These are phyloP conservation scores for Oligia latruncula DNA, from an alignment of 2,888 invertebrate species.

Conservation along the genomic window DNA sequence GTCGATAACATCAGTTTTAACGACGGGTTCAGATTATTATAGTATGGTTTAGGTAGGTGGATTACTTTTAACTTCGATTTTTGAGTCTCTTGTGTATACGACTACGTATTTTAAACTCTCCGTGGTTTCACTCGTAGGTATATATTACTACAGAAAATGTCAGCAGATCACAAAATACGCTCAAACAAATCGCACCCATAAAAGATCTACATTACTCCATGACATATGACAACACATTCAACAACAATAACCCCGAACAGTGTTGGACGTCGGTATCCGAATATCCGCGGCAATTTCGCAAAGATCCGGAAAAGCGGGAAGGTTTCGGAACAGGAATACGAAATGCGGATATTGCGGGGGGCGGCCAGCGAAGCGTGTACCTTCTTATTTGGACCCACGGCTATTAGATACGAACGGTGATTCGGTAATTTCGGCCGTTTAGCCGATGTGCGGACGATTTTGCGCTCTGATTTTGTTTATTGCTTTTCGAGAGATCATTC, in stretches of 20 bases:
- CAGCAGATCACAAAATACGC: not conserved
- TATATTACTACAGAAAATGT: not conserved
- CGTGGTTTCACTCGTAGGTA: not conserved
- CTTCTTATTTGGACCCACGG: constrained; percentile 72
- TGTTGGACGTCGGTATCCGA: constrained; percentile 45
- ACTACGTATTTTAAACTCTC: not conserved
- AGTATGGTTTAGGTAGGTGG: not conserved
- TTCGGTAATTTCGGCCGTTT: constrained; percentile 63
- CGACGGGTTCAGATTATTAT: no score
- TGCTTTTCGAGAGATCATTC: constrained; percentile 9
- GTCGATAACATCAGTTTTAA: not conserved
- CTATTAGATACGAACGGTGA: constrained; percentile 75
- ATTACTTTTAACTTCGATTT: not conserved
- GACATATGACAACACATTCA: constrained; percentile 16
- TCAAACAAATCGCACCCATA: not conserved
- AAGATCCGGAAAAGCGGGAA: constrained; percentile 67
- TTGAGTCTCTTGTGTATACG: not conserved
- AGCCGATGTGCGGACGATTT: constrained; percentile 39
- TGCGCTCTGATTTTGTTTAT: constrained; percentile 46
- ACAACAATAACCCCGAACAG: constrained; percentile 44
- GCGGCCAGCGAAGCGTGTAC: constrained; percentile 66
- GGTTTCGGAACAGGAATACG: constrained; percentile 73
- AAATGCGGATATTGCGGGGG: constrained; percentile 76
- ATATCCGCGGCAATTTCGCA: constrained; percentile 68
- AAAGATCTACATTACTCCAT: constrained; percentile 14